Base-by-base conservation (phyloP, 2,113 vertebrate genomes). In the Callipepla squamata region DNA sequence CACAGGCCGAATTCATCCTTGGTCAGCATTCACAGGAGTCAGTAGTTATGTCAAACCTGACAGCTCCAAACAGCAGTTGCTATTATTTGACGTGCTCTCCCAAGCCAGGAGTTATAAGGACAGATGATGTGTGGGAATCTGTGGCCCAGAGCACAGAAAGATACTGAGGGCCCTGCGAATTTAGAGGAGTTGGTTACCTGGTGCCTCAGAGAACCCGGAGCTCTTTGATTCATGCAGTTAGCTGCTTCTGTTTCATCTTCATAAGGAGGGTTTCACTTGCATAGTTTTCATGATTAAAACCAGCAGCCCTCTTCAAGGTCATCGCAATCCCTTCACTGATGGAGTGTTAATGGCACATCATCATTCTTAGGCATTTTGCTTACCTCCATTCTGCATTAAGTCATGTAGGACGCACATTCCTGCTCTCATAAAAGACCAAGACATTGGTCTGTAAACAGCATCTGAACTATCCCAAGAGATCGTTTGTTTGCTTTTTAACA, bases 401-500 rank as follows among this genome's bases (percentile, higher is more conserved):
- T 36, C 74, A 42, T n/a, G 87, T 25, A 80, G 69, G 69, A 44
- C 13, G 68, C 73, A 9, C 80, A 70, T 19, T 85, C 83, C 84
- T 59, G 42, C 9, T 68, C 69, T 80, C 65, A 5, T 68, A n/a
- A 87, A 84, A 85, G 42, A 47, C 47, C 58, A 32, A 77, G 85
- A 73, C 80, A 93, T 85, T 66, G 63, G 79, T 42, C 79, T 63
- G 53, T 76, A 73, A 67, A 87, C 87, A 83, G 74, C 83, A 73
- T 85, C 75, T 80, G 79, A 84, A 90, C 72, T 58, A 73, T 38
- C 86, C 89, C 82, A 83, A 80, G 90, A 22, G 82, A 87, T 82
- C 69, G 86, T 90, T 92, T 83, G 78, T 94, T 94, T 92, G 73
- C 78, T 92, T 92, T 92, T 89, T 83, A 90, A 92, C 86, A 90